Percentiles rank a stretch among this genome's conserved stretches.
Conservation (phyloP, 2,797 vertebrate genomes). For the Dryobates pubescens region DNA sequence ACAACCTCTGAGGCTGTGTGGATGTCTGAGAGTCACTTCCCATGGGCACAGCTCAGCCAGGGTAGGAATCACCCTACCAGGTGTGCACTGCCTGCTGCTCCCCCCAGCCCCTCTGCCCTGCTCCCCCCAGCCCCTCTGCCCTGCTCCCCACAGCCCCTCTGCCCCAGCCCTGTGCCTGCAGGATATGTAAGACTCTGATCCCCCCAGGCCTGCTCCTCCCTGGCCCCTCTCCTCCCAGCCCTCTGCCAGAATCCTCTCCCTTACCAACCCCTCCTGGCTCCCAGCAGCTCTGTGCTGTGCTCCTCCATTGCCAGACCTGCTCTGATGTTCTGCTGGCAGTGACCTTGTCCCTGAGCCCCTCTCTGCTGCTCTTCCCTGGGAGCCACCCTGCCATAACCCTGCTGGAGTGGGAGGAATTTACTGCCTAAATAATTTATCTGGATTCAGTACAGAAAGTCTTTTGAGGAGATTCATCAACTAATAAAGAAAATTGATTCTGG, state of each 20-base stretch:
- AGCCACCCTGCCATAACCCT: slow-evolving; percentile 17
- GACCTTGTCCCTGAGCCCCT: slow-evolving; percentile 61
- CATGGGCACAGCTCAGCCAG: fast-evolving
- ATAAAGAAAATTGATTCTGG: slow-evolving; percentile 80
- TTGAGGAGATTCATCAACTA: slow-evolving; percentile 77
- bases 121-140: too few relatives aligned
- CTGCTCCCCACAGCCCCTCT: too few relatives aligned
- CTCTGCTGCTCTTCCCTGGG: background rate
- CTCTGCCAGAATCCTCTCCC: background rate
- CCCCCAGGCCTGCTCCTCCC: background rate
- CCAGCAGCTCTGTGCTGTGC: background rate
- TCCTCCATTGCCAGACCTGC: background rate
- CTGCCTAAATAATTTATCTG: slow-evolving; percentile 76
- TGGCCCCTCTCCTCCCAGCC: background rate
- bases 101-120: too few relatives aligned
- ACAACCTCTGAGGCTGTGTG: fast-evolving
- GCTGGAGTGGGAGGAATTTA: slow-evolving; percentile 67
- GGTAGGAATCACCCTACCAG: background rate
- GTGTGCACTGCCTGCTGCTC: background rate
- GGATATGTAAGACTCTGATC: background rate
- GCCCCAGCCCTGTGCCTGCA: background rate
- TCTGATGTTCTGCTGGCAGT: too few relatives aligned
- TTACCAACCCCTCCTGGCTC: background rate
- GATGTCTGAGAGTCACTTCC: background rate
- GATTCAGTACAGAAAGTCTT: slow-evolving; percentile 72